Conservation (phyloP, 2,113 vertebrate species). For the Cyanoliseus patagonus region DNA sequence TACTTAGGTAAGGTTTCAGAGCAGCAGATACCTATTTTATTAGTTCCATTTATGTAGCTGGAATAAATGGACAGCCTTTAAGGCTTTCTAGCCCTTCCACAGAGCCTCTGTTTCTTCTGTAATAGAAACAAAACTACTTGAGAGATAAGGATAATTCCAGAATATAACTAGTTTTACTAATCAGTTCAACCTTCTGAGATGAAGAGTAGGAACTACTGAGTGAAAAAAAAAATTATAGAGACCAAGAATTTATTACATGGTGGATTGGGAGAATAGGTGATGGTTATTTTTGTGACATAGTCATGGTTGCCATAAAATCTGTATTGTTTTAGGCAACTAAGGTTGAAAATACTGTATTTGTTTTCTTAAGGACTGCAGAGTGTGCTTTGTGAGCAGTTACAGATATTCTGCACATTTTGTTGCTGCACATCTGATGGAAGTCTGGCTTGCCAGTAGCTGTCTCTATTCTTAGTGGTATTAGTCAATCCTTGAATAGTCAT, state of each 20-base stretch:
- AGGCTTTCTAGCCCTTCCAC: not conserved
- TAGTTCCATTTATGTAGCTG: not conserved
- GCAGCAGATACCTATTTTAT: not conserved
- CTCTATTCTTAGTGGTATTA: not conserved
- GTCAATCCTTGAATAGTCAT: not conserved
- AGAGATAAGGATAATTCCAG: not conserved
- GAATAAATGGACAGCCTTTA: not conserved
- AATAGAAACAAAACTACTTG: not conserved
- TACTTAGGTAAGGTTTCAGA: not conserved
- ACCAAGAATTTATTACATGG: not conserved
- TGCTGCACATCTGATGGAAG: not conserved
- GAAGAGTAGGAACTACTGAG: not conserved
- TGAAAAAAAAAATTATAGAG: not conserved
- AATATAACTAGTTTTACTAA: not conserved
- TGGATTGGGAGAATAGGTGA: not conserved
- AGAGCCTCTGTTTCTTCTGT: not conserved
- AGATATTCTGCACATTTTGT: not conserved
- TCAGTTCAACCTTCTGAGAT: not conserved
- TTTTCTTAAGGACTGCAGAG: not conserved
- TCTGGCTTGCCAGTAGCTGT: not conserved
- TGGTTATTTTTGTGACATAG: not conserved
- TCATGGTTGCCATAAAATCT: not conserved
- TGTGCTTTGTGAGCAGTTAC: not conserved
- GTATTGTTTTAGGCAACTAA: not conserved
- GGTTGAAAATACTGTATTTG: not conserved